Base-by-base conservation (phyloP, 2,888 invertebrate species). In the Phyllotreta cruciferae region DNA sequence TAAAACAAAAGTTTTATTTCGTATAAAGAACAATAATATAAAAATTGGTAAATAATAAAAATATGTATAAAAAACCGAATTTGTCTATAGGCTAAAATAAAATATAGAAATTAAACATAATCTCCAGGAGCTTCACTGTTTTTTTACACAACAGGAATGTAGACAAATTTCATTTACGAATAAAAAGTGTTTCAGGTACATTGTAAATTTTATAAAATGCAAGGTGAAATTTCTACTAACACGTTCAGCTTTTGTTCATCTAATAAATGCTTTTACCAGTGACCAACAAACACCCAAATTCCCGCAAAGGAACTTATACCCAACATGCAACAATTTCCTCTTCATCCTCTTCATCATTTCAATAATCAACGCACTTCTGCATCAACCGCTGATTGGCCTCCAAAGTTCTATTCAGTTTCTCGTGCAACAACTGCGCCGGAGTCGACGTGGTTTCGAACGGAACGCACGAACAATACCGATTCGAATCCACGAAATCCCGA, bases 401-500 rank as follows among this genome's bases (percentile, higher is more conserved):
- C 8, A 69, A 44, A 4, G 66, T 63, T 42, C 47, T 66, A 4
- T 49, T 14, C 52, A 69, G 60, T 65, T 66, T 72, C 42, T 66
- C 64, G 42, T 73, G 72, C 41, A 73, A 56, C 45, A 67, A 66
- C 42, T 66, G 66, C 5, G 69, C 70, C 56, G 72, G 65, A 63
- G 66, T 56, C 11, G 54, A 69, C 8, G 60, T 54, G 42, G 63
- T 67, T 10, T 67, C 63, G 36, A 58, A 35, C 1, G 71, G 69
- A 11, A 69, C 41, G 54, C 71, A 71, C 45, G 67, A 68, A 36
- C 73, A 71, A 34, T 68, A 64, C 60, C 64, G 69, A 36, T 60
- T 70, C 34, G 58, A 64, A 10, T 64, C 63, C 1, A 62, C 60
- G 4, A 36, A 57, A 24, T 62, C 56, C n/a, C 41, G 11, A 9